Conservation (phyloP, 2,888 invertebrate genomes). For the Clunio marinus region DNA sequence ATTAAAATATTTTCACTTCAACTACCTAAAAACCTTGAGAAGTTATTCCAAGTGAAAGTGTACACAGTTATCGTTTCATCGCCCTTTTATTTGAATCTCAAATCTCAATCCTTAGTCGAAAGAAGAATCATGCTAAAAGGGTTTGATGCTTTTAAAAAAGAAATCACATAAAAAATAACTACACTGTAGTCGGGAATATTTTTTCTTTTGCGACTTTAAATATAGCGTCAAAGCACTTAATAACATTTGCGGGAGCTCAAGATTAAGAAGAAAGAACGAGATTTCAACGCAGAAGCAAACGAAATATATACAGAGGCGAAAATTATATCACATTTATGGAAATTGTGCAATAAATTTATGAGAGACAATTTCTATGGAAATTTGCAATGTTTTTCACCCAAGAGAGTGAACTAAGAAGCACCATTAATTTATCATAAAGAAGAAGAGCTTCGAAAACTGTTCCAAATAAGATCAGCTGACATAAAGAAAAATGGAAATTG, state of each 20-base stretch:
- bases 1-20: too few species aligned
- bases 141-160: slow-evolving; percentile 10
- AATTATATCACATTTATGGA: slow-evolving; percentile 30
- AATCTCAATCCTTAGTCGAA: too few species aligned
- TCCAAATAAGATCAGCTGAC: too few species aligned
- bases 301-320: background rate
- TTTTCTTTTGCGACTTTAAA: background rate
- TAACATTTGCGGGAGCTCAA: background rate
- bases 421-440: slow-evolving; percentile 23
- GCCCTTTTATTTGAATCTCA: too few species aligned
- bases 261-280: background rate
- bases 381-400: background rate
- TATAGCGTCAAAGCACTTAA: slow-evolving; percentile 8
- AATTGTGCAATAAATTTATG: slow-evolving; percentile 33
- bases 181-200: background rate
- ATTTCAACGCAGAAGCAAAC: background rate
- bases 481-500: too few species aligned
- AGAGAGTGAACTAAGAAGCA: background rate
- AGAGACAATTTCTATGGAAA: slow-evolving; percentile 24
- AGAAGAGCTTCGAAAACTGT: background rate
- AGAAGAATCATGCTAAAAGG: slow-evolving; percentile 2
- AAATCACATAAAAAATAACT: slow-evolving; percentile 17
- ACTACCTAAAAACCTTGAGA: too few species aligned
- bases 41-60: too few species aligned
- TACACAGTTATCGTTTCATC: too few species aligned